phyloP scores from a whole-genome alignment of 2,797 vertebrate genomes.

The Pangasius krempfi region DNA sequence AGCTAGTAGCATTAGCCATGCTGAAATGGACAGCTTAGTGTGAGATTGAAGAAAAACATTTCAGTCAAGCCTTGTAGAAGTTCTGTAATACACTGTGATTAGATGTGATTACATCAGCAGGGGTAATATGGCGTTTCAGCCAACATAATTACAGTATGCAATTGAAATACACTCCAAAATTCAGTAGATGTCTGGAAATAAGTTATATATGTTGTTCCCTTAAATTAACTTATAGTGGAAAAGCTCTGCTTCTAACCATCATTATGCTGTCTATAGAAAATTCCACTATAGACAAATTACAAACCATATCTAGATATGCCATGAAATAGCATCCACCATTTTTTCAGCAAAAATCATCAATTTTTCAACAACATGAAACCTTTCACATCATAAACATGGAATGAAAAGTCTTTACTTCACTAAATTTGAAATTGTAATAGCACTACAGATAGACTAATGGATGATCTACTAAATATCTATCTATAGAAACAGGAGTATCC shows the following conservation, averaged over 20 bases:
- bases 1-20: background rate
- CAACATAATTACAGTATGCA: constrained; percentile 1
- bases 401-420: background rate
- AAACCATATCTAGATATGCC: background rate
- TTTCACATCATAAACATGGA: background rate
- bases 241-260: background rate
- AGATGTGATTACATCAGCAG: constrained; percentile 14
- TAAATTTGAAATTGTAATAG: background rate
- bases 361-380: too few species aligned
- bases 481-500: background rate
- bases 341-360: background rate
- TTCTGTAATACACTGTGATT: constrained; percentile 4
- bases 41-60: background rate
- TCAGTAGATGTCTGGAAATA: background rate
- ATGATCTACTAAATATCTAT: background rate
- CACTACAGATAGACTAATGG: background rate
- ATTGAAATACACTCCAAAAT: background rate
- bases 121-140: background rate
- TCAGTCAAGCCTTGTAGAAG: background rate
- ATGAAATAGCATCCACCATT: too few species aligned
- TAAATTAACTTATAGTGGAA: background rate
- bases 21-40: background rate
- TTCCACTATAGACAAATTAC: background rate
- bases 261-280: background rate
- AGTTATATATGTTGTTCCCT: background rate